Conservation (phyloP, 1,140 invertebrate species). For the Zaprionus gabonicus region DNA sequence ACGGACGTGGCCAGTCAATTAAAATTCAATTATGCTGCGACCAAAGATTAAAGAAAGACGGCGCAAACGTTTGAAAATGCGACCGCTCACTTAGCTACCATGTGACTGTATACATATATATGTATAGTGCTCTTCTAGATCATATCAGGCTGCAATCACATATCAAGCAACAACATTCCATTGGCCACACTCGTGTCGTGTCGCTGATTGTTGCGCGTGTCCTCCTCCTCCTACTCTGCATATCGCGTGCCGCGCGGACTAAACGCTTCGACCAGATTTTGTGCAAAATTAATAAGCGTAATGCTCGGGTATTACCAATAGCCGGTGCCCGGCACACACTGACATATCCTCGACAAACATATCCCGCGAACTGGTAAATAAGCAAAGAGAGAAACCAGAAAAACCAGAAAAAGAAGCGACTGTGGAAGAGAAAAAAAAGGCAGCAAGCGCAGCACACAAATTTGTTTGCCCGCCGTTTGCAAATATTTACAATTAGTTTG, state of each 20-base stretch:
- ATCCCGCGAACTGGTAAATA: constrained; percentile 5
- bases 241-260: constrained; percentile 43
- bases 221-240: constrained; percentile 18
- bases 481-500: constrained; percentile 60
- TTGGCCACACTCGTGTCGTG: constrained; percentile 41
- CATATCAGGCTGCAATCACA: constrained; percentile 42
- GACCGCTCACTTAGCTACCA: constrained; percentile 47
- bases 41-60: constrained; percentile 73
- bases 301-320: constrained; percentile 44
- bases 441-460: constrained; percentile 25
- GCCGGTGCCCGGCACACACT: constrained; percentile 29
- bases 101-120: constrained; percentile 1
- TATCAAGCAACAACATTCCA: constrained; percentile 28
- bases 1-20: constrained; percentile 60
- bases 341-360: not conserved
- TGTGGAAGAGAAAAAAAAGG: not conserved
- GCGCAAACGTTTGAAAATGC: constrained; percentile 78
- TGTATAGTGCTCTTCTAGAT: constrained; percentile 13
- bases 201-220: constrained; percentile 50
- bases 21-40: constrained; percentile 80
- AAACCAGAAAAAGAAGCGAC: constrained; percentile 12
- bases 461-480: constrained; percentile 44
- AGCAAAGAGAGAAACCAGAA: not conserved
- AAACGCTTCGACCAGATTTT: constrained; percentile 39
- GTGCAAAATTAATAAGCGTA: constrained; percentile 51